Evolutionary conservation across 2,888 invertebrate species (phyloP).

Genomic region (Gastracanthus pulcherrimus): DNA sequence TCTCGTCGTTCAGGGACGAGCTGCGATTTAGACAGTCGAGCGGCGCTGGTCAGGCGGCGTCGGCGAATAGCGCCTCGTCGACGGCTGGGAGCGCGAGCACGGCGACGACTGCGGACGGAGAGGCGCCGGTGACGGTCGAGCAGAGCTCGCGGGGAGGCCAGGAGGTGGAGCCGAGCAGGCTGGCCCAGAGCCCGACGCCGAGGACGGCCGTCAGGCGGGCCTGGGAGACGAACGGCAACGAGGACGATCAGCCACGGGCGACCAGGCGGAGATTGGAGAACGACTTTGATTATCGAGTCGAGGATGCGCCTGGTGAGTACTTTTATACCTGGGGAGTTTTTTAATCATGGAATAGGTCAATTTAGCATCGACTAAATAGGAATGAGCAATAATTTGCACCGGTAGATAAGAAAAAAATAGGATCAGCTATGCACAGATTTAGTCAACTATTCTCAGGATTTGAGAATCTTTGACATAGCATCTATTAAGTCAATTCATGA

Average conservation of each 20-base stretch:
- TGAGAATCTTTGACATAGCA: no score
- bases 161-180: background rate
- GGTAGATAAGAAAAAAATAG: no score
- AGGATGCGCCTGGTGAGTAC: slow-evolving; percentile 26
- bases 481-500: no score
- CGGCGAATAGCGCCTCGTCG: no score
- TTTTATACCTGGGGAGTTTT: no score
- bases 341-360: no score
- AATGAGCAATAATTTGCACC: no score
- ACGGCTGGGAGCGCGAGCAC: no score
- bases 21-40: background rate
- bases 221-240: slow-evolving; percentile 56
- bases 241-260: slow-evolving; percentile 60
- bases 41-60: slow-evolving; percentile 28
- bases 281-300: slow-evolving; percentile 25
- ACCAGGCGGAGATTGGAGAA: slow-evolving; percentile 58
- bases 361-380: no score
- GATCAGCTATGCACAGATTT: no score
- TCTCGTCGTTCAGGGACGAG: slow-evolving; percentile 12
- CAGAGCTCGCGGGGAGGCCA: background rate
- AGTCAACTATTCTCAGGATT: no score
- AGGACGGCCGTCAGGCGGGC: slow-evolving; percentile 29
- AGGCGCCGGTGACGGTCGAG: background rate
- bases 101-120: background rate
- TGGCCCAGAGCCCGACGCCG: background rate